Evolutionary conservation across 2,113 vertebrate genomes (phyloP), one percentile per base, ranked within the genome.

Genomic region (Oncorhynchus keta): DNA sequence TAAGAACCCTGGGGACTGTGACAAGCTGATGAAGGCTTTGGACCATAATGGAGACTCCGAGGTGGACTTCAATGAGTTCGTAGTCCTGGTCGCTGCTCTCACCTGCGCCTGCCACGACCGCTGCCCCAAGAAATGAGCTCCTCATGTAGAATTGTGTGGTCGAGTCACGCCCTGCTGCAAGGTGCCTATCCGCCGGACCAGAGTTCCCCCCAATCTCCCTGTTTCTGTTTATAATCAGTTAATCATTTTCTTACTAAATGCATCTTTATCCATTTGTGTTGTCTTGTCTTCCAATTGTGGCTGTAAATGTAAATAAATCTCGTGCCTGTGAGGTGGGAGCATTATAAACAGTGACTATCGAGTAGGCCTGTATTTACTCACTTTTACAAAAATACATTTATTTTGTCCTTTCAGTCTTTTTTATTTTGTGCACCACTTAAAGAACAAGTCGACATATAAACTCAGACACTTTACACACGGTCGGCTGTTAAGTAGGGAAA

Each of bases 11-110:
- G 68, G 24, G 0, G 72, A 83, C 0, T 82, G 90, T 49, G 88
- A 92, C 12, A 84, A 87, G 68, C 55, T 94, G 61, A 67, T 95
- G 76, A 88, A 90, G 72, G 75, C 86, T 39, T 85, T 95, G 81
- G 94, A 95, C 14, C 72, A 87, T 8, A 88, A 94, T 0, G 81
- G 89, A 0, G 92, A 95, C 59, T 74, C 73, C 0, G 76, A 92
- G 79, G 85, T 95, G 30, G 94, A 94, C 87, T 95, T 95, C 91
- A 89, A 12, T 0, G 94, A 95, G 83, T 95, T 94, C 74, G 26
- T 94, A 2, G 72, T 89, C 64, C 77, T 93, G 3, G 84, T 94
- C 13, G 86, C 91, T 6, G 20, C 79, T 1, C 66, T 95, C 30
- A 87, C 90, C 13, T 87, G 84, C 0, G 78, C 84, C 78, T 93